Evolutionary conservation across 1,140 invertebrate genomes (phyloP).

Genomic region (Pogonomyrmex barbatus): DNA sequence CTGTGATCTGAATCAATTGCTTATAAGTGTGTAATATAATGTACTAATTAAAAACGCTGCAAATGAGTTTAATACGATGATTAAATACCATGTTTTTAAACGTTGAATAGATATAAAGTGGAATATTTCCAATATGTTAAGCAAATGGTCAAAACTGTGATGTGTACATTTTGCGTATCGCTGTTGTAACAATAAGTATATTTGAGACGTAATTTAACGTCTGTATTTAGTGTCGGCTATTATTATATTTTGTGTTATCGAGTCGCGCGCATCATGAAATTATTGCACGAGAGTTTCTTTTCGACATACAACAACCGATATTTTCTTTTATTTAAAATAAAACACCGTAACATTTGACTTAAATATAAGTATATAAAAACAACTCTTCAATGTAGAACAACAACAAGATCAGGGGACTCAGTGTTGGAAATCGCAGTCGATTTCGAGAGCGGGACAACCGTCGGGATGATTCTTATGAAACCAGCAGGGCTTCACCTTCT

Average conservation of each 20-base stretch:
- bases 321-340: conserved; percentile 56
- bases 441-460: conserved; percentile 91
- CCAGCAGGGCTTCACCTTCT: conserved; percentile 93
- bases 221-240: not conserved
- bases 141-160: conserved; percentile 48
- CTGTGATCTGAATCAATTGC: not conserved
- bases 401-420: conserved; percentile 37
- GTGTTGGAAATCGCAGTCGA: conserved; percentile 92
- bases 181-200: conserved; percentile 40
- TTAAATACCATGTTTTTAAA: conserved; percentile 12
- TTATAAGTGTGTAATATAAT: not conserved
- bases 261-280: not conserved
- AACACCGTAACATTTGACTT: not conserved
- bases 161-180: conserved; percentile 36
- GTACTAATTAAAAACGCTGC: conserved; percentile 11
- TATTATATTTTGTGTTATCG: conserved; percentile 40
- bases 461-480: conserved; percentile 95
- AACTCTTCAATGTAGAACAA: not conserved
- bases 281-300: not conserved
- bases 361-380: conserved; percentile 16
- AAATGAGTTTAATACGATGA: not conserved
- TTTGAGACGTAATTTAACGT: conserved; percentile 27
- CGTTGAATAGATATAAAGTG: not conserved
- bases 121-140: conserved; percentile 30
- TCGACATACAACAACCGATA: not conserved